Percentiles rank a stretch among this genome's conserved stretches.
Evolutionary conservation across 2,797 vertebrate species (phyloP).

Genomic region (Poeciliopsis turneri): DNA sequence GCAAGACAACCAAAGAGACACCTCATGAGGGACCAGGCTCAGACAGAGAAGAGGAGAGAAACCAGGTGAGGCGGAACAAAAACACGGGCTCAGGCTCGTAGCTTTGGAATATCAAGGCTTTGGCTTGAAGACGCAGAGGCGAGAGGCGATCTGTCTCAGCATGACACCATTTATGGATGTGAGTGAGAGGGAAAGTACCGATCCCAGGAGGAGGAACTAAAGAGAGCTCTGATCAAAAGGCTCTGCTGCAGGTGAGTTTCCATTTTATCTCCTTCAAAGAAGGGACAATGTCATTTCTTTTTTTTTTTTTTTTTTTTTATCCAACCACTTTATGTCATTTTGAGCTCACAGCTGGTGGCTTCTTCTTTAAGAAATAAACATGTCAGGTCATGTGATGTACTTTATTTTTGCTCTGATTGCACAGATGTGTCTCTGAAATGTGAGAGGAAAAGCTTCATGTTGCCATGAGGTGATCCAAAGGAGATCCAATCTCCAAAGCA

Average conservation of each 20-base stretch:
- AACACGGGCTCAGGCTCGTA: slow-evolving; percentile 9
- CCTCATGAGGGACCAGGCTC: slow-evolving; percentile 41
- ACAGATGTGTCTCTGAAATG: background rate
- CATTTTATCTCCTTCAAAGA: slow-evolving; percentile 26
- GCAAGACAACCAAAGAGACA: slow-evolving; percentile 53
- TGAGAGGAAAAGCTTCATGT: slow-evolving; percentile 29
- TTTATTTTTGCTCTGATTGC: background rate
- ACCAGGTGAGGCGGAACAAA: slow-evolving; percentile 40
- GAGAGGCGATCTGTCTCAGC: slow-evolving; percentile 19
- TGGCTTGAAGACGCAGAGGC: background rate
- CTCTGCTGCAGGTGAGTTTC: slow-evolving; percentile 49
- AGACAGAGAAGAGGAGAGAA: slow-evolving; percentile 37
- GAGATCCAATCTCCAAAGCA: slow-evolving; percentile 65
- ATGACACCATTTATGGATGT: slow-evolving; percentile 10
- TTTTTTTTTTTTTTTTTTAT: background rate
- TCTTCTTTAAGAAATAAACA: background rate
- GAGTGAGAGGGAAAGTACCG: slow-evolving; percentile 14
- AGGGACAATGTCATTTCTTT: background rate
- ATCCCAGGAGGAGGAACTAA: slow-evolving; percentile 20
- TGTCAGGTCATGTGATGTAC: no score
- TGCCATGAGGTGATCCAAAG: slow-evolving; percentile 39
- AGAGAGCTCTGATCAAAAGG: slow-evolving; percentile 37
- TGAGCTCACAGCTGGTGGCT: background rate
- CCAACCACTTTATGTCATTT: background rate
- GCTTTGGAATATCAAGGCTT: slow-evolving; percentile 1